Percentiles rank a stretch among this genome's conserved stretches.
Conservation (phyloP, 2,797 vertebrate genomes). For the Bryconaethiops microstoma region DNA sequence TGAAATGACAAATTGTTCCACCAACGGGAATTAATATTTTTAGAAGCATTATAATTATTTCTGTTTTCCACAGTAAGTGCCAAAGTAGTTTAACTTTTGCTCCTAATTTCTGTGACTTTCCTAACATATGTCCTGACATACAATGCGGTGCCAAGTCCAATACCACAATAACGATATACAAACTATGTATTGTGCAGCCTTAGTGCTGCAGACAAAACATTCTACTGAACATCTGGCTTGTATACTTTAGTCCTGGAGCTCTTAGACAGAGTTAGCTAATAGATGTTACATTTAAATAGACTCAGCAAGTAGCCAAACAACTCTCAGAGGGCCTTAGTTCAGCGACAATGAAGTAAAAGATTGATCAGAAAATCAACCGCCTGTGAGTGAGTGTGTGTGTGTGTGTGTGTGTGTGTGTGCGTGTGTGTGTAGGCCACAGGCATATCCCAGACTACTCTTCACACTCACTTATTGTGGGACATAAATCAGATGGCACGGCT, state of each 20-base stretch:
- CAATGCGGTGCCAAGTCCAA: background rate
- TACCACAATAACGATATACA: background rate
- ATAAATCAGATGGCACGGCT: slow-evolving; percentile 48
- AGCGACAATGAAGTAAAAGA: slow-evolving; percentile 29
- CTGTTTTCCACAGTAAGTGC: no score
- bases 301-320: slow-evolving; percentile 35
- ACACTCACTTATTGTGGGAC: slow-evolving; percentile 40
- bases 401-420: background rate
- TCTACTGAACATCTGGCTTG: background rate
- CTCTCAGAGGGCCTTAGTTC: slow-evolving; percentile 12
- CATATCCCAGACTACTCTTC: slow-evolving; percentile 37
- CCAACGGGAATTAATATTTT: no score
- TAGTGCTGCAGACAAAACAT: slow-evolving; percentile 19
- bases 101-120: no score
- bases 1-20: no score
- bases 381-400: slow-evolving; percentile 14
- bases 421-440: slow-evolving; percentile 9
- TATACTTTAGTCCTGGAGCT: background rate
- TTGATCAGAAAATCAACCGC: slow-evolving; percentile 35
- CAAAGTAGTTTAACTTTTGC: no score
- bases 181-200: background rate
- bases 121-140: no score
- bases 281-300: slow-evolving; percentile 32
- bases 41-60: no score
- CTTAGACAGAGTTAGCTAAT: slow-evolving; percentile 11